These are phyloP conservation scores for Stegastes partitus DNA, from an alignment of 2,113 vertebrate genomes.

Conservation along the genomic window DNA sequence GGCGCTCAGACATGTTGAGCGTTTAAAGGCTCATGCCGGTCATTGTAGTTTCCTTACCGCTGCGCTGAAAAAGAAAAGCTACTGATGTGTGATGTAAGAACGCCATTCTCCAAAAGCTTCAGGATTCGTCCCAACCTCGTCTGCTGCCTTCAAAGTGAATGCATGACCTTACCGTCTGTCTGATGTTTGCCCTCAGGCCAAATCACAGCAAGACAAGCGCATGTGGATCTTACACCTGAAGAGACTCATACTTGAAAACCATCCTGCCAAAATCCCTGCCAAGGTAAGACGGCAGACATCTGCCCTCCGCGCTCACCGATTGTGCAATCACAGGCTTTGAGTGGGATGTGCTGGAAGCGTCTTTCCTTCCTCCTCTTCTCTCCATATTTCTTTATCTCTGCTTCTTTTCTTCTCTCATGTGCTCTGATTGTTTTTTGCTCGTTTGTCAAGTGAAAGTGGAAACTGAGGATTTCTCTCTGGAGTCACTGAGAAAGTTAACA, in stretches of 20 bases:
- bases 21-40: conserved; percentile 31
- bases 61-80: conserved; percentile 43
- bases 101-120: conserved; percentile 17
- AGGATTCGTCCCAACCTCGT: conserved; percentile 38
- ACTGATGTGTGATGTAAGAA: conserved; percentile 50
- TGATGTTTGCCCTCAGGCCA: conserved; percentile 87
- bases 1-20: conserved; percentile 68
- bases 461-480: conserved; percentile 8
- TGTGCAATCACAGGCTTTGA: conserved; percentile 29
- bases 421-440: conserved; percentile 3
- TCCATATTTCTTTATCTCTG: conserved; percentile 5
- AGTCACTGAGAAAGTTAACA: not conserved
- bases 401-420: not conserved
- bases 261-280: conserved; percentile 97
- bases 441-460: conserved; percentile 8
- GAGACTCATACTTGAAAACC: conserved; percentile 98
- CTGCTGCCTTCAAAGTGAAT: conserved; percentile 31
- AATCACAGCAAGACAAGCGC: conserved; percentile 96
- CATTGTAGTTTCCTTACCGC: conserved; percentile 59
- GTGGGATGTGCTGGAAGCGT: conserved; percentile 42
- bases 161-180: conserved; percentile 50
- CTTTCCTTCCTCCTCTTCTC: conserved; percentile 1
- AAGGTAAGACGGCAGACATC: conserved; percentile 87
- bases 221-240: conserved; percentile 98
- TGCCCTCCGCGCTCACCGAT: conserved; percentile 12